phyloP scores from a whole-genome alignment of 2,113 vertebrate species.

The Sinocyclocheilus anshuiensis region DNA sequence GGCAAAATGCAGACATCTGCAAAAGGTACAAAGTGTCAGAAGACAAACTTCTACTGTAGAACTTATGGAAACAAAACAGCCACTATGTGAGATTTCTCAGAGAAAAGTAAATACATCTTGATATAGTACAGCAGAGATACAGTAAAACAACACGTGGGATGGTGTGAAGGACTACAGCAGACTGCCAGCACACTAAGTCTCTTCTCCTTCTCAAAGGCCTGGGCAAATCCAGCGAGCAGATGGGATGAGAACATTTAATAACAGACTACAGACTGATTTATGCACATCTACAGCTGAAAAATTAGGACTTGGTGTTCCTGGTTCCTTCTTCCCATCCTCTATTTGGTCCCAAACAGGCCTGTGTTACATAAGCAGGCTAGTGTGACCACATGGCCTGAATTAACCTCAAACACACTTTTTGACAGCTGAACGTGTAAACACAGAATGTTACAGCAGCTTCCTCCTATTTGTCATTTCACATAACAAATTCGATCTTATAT shows the following conservation, averaged over 20 bases:
- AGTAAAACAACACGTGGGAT: background rate
- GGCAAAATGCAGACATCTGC: background rate
- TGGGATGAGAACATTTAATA: background rate
- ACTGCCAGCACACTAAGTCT: background rate
- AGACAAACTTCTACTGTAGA: background rate
- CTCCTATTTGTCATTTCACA: background rate
- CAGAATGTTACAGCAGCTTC: background rate
- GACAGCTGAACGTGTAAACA: background rate
- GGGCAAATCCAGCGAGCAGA: background rate
- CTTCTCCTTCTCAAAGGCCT: background rate
- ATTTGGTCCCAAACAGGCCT: background rate
- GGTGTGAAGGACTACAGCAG: background rate
- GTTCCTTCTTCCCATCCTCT: background rate
- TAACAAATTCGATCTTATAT: background rate
- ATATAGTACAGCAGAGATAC: background rate
- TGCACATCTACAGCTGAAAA: background rate
- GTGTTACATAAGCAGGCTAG: constrained; percentile 25
- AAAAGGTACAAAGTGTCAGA: constrained; percentile 24
- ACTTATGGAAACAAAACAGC: constrained; percentile 12
- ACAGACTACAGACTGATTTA: background rate
- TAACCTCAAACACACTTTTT: background rate
- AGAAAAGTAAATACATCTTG: background rate
- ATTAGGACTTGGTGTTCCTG: background rate
- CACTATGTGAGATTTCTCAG: background rate
- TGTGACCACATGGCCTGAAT: background rate